Evolutionary conservation across 2,797 vertebrate genomes (phyloP).

Genomic region (Falco biarmicus): DNA sequence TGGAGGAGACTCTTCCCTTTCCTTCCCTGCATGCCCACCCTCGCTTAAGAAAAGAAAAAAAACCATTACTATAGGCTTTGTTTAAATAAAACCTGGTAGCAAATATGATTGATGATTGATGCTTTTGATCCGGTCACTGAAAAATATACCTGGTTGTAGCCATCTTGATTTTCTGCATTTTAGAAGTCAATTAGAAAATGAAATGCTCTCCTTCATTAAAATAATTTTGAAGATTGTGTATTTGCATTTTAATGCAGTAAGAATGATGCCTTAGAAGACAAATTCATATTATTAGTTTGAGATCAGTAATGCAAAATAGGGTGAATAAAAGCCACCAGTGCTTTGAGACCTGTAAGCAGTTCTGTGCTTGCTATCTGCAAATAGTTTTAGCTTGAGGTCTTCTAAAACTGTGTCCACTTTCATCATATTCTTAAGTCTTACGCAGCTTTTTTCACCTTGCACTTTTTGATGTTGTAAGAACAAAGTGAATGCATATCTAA

Average conservation of each 20-base stretch:
- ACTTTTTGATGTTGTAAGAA: neutral
- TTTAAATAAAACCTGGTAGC: neutral
- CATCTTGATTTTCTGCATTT: constrained; percentile 10
- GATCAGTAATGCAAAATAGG: constrained; percentile 32
- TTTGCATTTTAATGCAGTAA: constrained; percentile 55
- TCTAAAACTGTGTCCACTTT: neutral
- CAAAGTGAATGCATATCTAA: neutral
- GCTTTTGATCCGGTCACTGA: neutral
- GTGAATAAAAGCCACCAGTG: constrained; percentile 14
- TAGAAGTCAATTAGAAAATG: constrained; percentile 54
- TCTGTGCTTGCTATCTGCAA: constrained; percentile 10
- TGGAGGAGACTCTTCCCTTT: neutral
- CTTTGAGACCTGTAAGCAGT: neutral
- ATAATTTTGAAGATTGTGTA: neutral
- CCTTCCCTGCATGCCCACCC: neutral
- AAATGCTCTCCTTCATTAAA: constrained; percentile 48
- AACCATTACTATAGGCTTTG: neutral
- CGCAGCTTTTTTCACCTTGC: neutral
- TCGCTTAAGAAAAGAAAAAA: neutral
- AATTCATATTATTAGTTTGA: constrained; percentile 45
- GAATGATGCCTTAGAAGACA: constrained; percentile 27
- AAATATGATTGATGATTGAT: neutral
- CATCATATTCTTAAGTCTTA: neutral
- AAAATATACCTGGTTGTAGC: constrained; percentile 18
- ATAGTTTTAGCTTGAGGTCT: constrained; percentile 18